A percentile compares a stretch with the other conserved stretches of the same genome.
These are phyloP conservation scores for Boulengeromyrus knoepffleri DNA, from an alignment of 2,113 vertebrate species.

Conservation along the genomic window DNA sequence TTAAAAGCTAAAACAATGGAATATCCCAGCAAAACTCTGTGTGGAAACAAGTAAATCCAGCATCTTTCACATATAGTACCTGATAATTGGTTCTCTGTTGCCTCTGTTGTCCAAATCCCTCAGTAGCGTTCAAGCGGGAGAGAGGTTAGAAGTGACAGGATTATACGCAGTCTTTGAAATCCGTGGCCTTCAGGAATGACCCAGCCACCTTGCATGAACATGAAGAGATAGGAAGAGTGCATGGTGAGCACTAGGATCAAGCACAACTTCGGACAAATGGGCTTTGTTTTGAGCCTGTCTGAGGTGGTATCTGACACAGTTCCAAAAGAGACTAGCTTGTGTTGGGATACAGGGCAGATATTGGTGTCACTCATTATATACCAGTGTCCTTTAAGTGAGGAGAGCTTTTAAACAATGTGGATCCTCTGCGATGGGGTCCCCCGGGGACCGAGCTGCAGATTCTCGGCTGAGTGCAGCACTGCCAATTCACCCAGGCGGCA, in stretches of 20 bases:
- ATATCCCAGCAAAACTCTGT: not conserved
- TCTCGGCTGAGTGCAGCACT: slow-evolving; percentile 50
- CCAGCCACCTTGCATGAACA: slow-evolving; percentile 69
- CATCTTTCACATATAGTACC: not conserved
- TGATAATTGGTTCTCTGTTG: slow-evolving; percentile 5
- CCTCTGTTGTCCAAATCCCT: slow-evolving; percentile 52
- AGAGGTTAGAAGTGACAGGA: slow-evolving; percentile 72
- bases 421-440: slow-evolving; percentile 33
- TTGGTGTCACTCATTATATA: slow-evolving; percentile 64
- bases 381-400: slow-evolving; percentile 64
- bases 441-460: slow-evolving; percentile 31
- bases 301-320: slow-evolving; percentile 53
- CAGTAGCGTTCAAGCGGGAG: slow-evolving; percentile 62
- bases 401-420: slow-evolving; percentile 61
- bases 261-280: slow-evolving; percentile 71
- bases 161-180: slow-evolving; percentile 77
- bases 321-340: slow-evolving; percentile 48
- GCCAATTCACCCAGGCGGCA: slow-evolving; percentile 47
- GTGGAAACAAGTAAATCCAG: not conserved
- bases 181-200: slow-evolving; percentile 71
- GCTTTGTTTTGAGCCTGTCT: slow-evolving; percentile 72
- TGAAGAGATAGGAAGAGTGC: slow-evolving; percentile 74
- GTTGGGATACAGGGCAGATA: not conserved
- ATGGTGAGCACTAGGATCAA: slow-evolving; percentile 73
- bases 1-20: not conserved